Evolutionary conservation across 2,797 vertebrate species (phyloP).

Genomic region (Mastacembelus armatus): DNA sequence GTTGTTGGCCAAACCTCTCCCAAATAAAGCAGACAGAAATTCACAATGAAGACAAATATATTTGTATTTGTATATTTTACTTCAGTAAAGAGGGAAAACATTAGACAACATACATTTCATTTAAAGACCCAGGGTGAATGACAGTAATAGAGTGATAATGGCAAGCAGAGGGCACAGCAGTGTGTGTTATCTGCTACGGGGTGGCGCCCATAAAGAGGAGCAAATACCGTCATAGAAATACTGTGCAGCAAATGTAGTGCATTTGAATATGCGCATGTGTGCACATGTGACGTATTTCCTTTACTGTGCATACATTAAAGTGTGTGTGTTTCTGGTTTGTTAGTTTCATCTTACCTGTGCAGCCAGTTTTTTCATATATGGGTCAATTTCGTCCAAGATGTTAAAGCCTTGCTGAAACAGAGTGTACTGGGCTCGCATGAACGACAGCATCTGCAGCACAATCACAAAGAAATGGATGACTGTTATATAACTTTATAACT

Average conservation of each 20-base stretch:
- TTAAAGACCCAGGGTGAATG: no score
- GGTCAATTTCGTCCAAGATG: conserved; percentile 94
- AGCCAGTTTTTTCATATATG: conserved; percentile 97
- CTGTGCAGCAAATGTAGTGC: no score
- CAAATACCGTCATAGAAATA: no score
- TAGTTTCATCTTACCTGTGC: conserved; percentile 84
- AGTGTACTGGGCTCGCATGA: conserved; percentile 96
- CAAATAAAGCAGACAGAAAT: no score
- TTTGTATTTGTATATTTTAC: no score
- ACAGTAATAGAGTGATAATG: neutral
- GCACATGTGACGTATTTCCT: neutral
- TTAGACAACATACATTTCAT: neutral
- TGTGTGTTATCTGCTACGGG: no score
- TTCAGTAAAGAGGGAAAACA: neutral
- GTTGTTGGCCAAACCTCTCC: no score
- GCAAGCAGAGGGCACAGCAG: neutral
- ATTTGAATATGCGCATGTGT: neutral
- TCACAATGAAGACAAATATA: no score
- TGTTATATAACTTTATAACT: neutral
- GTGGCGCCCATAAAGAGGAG: no score
- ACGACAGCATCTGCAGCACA: conserved; percentile 93
- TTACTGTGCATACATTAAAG: neutral
- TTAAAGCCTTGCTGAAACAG: conserved; percentile 96
- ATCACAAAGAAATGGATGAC: neutral
- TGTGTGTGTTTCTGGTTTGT: neutral